Conservation (phyloP, 2,888 invertebrate species). For the Lottia gigantea region DNA sequence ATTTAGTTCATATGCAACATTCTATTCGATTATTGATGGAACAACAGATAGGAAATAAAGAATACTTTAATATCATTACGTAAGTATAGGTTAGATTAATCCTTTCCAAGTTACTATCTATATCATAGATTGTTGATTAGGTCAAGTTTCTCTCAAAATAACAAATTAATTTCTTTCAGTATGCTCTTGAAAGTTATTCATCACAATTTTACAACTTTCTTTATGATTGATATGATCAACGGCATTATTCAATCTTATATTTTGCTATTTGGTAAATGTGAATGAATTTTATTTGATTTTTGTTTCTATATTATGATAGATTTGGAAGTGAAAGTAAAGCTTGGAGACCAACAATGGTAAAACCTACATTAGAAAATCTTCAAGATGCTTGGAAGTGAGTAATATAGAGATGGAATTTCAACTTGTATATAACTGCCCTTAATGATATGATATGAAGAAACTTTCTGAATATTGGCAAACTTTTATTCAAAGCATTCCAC, state of each 20-base stretch:
- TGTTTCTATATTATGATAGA: conserved; percentile 34
- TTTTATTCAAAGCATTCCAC: no score
- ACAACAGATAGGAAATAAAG: conserved; percentile 67
- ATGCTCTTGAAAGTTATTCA: no score
- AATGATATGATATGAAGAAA: no score
- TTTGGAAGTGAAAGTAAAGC: conserved; percentile 61
- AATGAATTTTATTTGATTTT: background rate
- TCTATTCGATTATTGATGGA: conserved; percentile 67
- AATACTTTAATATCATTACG: conserved; percentile 68
- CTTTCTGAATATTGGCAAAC: no score
- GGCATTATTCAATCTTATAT: no score
- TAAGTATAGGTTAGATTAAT: conserved; percentile 39
- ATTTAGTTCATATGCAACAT: conserved; percentile 68
- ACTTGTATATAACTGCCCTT: no score
- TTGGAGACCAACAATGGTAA: conserved; percentile 65
- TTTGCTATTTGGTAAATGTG: no score
- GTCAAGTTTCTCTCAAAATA: background rate
- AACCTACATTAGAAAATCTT: conserved; percentile 63
- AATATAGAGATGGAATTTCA: background rate
- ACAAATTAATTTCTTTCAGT: no score
- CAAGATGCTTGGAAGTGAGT: conserved; percentile 67
- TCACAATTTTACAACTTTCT: no score
- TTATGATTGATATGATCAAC: no score
- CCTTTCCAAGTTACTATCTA: no score
- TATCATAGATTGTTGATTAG: no score